Evolutionary conservation across 2,888 invertebrate species (phyloP).

Genomic region (Xestia c-nigrum): DNA sequence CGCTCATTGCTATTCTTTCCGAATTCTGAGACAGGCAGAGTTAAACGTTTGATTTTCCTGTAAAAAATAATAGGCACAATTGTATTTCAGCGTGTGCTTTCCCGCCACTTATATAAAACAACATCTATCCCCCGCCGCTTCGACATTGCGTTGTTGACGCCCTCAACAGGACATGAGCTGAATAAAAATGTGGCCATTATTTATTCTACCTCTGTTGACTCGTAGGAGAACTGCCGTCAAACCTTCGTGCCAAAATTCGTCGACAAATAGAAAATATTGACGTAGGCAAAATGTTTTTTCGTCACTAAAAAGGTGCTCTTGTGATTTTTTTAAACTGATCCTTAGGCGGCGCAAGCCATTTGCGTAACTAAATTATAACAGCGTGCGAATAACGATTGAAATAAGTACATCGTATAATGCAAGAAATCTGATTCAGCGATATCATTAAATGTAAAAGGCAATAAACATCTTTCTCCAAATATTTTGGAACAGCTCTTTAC

Average conservation of each 20-base stretch:
- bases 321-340: conserved; percentile 28
- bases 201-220: conserved; percentile 78
- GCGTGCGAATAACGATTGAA: conserved; percentile 7
- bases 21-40: neutral
- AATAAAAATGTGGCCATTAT: conserved; percentile 80
- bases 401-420: conserved; percentile 2
- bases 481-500: conserved; percentile 72
- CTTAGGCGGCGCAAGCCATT: conserved; percentile 19
- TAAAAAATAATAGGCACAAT: conserved; percentile 45
- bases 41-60: conserved; percentile 25
- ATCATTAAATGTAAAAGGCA: conserved; percentile 35
- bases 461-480: conserved; percentile 68
- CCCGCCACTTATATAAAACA: conserved; percentile 52
- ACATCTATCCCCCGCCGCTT: conserved; percentile 60
- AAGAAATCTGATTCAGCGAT: conserved; percentile 23
- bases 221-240: conserved; percentile 70
- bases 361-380: conserved; percentile 20
- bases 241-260: conserved; percentile 69
- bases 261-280: conserved; percentile 77
- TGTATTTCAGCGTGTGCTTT: conserved; percentile 55
- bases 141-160: conserved; percentile 68
- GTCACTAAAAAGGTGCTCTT: conserved; percentile 44
- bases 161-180: conserved; percentile 74
- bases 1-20: neutral
- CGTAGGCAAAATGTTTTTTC: conserved; percentile 70